Evolutionary conservation across 2,888 invertebrate species (phyloP), one percentile per base, ranked within the genome.

Genomic region (Diloba caeruleocephala): DNA sequence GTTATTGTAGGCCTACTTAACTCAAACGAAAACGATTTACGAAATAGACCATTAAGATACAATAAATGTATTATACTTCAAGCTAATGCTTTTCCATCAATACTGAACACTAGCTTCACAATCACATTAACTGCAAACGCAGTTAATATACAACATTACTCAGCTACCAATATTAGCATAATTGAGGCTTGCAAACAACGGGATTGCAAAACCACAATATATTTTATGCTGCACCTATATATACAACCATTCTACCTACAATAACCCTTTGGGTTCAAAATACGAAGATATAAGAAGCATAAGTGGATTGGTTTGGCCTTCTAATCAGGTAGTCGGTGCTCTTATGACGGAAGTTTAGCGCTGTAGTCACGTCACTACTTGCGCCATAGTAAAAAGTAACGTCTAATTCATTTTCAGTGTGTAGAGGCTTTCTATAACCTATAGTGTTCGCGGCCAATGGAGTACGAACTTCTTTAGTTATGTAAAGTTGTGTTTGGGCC

Each of bases 141-240:
- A 21, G 9, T 42, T 28, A 15, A 42, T 31, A 56, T 17, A 7
- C 17, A 29, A 9, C 32, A 53, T 23, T 3, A 6, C 9, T 17
- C 23, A 25, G 6, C 9, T 13, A 41, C 29, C 36, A 26, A 46
- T 31, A 67, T 68, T 26, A 48, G 45, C 32, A 37, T 31, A 42
- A 34, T n/a, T 26, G 14, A 5, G 15, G 25, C 12, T 28, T 15
- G 23, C 60, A 52, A 60, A 48, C 25, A 60, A 59, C 42, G 29
- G 34, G 9, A 28, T 36, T 14, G 50, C 41, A 52, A 60, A 60
- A 46, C 45, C 59, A 61, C 65, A 65, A 75, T 77, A 73, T 66
- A 60, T 70, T 78, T 79, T 77, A 78, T 61, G 65, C 49, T 45
- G 37, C 13, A 61, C 53, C 54, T 56, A 74, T 63, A 64, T 73